Evolutionary conservation across 2,888 invertebrate species (phyloP), one percentile per base, ranked within the genome.

Genomic region (Andrena fulva): DNA sequence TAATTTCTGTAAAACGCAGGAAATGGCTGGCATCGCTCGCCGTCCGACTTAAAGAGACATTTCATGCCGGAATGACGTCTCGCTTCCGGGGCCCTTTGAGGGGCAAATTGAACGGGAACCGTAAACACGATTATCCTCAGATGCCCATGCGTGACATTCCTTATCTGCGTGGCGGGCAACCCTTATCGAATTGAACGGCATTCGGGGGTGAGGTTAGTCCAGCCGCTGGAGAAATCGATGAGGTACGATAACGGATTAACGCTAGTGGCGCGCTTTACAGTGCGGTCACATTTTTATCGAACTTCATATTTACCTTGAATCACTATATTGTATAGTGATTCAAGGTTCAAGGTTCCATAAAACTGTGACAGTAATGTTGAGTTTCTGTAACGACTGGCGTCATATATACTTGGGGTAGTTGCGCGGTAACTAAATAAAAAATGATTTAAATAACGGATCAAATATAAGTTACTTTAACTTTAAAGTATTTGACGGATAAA

Each of bases 1-100:
- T 85, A 87, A 87, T 78, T 87, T 80, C 33, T 42, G 78, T 79
- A 77, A 75, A 83, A 85, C 70, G 75, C n/a, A 29, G 71, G 66
- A 82, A 72, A 78, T 59, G 31, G 72, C 62, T 67, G 16, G 71
- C 62, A 63, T 76, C 69, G 68, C 31, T 20, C 8, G 33, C 63
- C 81, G 52, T 33, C 56, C 60, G 50, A 67, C 62, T 75, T 76
- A 42, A 75, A 74, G 69, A 78, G 64, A 31, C 48, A 33, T 20
- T 33, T 8, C 50, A 24, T 54, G 54, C 33, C 12, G 64, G 16
- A 50, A 63, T 35, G 31, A 56, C 54, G 60, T 63, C 66, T 42
- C 56, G 71, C 29, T 69, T 60, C 69, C 54, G 29, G 27, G 20
- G 73, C 4, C 71, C 75, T 79, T 83, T 84, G 72, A 75, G n/a